Conservation (phyloP, 2,888 invertebrate species). For the Ormyrus labotus region DNA sequence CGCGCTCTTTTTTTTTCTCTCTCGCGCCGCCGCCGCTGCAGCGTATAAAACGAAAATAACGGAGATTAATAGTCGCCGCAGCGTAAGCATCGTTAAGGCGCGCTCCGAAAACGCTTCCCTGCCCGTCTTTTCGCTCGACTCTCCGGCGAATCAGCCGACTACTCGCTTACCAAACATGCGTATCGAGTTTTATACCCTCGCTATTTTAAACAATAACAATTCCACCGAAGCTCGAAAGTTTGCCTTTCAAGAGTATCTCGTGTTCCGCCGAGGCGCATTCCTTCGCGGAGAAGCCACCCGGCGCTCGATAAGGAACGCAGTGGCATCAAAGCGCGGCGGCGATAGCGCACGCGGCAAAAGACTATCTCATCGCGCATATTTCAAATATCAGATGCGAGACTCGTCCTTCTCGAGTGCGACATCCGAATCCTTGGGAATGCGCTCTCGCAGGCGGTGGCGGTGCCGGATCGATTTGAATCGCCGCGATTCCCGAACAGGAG, state of each 20-base stretch:
- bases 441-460: background rate
- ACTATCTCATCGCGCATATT: background rate
- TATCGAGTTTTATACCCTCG: conserved; percentile 13
- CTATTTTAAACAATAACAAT: conserved; percentile 6
- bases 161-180: background rate
- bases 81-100: no score
- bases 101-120: no score
- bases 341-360: background rate
- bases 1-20: no score
- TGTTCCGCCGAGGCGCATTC: conserved; percentile 9
- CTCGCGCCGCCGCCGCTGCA: no score
- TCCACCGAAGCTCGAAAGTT: background rate
- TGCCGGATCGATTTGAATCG: background rate
- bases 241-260: conserved; percentile 3
- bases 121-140: no score
- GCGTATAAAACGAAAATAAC: no score
- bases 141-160: no score
- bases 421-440: conserved; percentile 22
- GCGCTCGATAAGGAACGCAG: conserved; percentile 12
- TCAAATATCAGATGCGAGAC: background rate
- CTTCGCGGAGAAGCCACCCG: conserved; percentile 16
- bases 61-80: no score
- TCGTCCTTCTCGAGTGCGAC: conserved; percentile 11
- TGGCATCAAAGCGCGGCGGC: background rate
- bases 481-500: background rate